Base-by-base conservation (phyloP, 2,113 vertebrate species). In the Salvelinus alpinus region DNA sequence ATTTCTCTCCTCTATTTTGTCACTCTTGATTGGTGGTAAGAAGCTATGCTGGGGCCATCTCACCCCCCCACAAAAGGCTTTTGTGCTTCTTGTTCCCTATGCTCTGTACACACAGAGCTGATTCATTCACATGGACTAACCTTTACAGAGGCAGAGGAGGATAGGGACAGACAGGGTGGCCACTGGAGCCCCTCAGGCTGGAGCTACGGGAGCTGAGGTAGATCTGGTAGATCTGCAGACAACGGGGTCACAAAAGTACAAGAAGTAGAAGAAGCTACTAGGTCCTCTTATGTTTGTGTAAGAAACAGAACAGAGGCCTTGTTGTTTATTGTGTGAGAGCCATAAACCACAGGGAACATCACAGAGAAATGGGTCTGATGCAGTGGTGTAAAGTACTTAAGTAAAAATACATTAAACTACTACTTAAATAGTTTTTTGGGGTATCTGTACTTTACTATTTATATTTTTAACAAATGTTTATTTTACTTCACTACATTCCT, bases 1-100 rank as follows among this genome's bases (percentile, higher is more conserved):
- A 87, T 27, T 25, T 38, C 74, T 86, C 47, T 75, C 82, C 81
- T 77, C 71, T 75, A 86, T 84, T 88, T 70, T 87, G 85, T 92
- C 80, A 84, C 82, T 90, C 81, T 79, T 91, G 88, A 86, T 85
- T 90, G 89, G 80, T 82, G 82, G 84, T 92, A 86, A 76, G 86
- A 86, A 89, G 88, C 72, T 82, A 80, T 81, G 51, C 22, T 81
- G 79, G 22, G 73, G 88, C 84, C 79, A 89, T 91, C 80, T 88
- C 76, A 75, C 73, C 87, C 77, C 38, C 74, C 83, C 38, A 38
- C 59, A 80, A 84, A 87, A 71, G 78, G 71, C 91, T 80, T 85
- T 86, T 89, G 84, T 87, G 81, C 66, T 62, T 22, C 62, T 75
- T 78, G 73, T 76, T 84, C 78, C 80, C 64, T 64, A 65, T 71